Evolutionary conservation across 2,113 vertebrate species (phyloP).

Genomic region (Xiphophorus maculatus): DNA sequence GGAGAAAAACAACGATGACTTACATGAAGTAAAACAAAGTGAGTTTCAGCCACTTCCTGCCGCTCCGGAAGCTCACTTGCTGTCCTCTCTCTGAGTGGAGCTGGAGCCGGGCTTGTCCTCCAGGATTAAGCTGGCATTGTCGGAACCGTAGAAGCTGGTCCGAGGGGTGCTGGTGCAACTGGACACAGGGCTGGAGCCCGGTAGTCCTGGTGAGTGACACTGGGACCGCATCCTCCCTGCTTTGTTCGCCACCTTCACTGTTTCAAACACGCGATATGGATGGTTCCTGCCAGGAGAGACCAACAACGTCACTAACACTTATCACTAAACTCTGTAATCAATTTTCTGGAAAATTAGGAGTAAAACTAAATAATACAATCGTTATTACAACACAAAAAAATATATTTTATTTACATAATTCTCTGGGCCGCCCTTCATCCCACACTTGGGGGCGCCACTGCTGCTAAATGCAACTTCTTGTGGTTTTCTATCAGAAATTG

Average conservation of each 20-base stretch:
- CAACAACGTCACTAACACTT: background rate
- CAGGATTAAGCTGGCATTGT: slow-evolving; percentile 68
- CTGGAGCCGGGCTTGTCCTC: slow-evolving; percentile 67
- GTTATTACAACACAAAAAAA: background rate
- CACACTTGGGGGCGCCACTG: no score
- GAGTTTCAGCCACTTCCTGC: background rate
- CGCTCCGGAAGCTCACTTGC: slow-evolving; percentile 48
- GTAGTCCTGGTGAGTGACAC: slow-evolving; percentile 74
- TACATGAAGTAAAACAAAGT: background rate
- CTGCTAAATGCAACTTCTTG: no score
- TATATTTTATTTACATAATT: background rate
- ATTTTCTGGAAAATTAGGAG: background rate
- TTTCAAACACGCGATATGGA: slow-evolving; percentile 85
- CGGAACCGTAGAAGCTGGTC: slow-evolving; percentile 74
- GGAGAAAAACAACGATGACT: background rate
- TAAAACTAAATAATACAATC: background rate
- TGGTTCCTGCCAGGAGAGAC: slow-evolving; percentile 63
- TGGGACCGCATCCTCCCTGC: slow-evolving; percentile 73
- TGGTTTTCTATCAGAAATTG: no score
- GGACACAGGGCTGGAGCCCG: slow-evolving; percentile 76
- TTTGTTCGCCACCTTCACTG: slow-evolving; percentile 83
- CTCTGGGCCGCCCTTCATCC: no score
- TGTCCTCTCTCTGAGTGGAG: slow-evolving; percentile 61
- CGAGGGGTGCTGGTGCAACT: slow-evolving; percentile 80
- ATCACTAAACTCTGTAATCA: background rate